Percentiles rank a stretch among this genome's conserved stretches.
Conservation (phyloP, 2,113 vertebrate species). For the Cyprichromis sp. region DNA sequence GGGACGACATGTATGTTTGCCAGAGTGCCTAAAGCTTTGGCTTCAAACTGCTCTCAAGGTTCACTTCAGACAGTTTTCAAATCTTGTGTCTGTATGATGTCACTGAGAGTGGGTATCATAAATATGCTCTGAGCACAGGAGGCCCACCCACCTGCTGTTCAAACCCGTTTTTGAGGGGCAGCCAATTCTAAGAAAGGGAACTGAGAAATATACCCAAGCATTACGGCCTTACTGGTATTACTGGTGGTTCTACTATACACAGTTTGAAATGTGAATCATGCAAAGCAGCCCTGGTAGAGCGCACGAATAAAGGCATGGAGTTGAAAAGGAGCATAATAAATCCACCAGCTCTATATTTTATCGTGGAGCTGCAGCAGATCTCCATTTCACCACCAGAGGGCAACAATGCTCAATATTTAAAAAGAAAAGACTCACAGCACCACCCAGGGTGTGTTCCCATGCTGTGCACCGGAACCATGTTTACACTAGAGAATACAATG, state of each 20-base stretch:
- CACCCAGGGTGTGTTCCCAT: not conserved
- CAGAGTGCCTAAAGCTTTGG: rapidly evolving
- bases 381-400: constrained; percentile 18
- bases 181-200: not conserved
- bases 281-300: not conserved
- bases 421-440: not conserved
- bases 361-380: rapidly evolving
- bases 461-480: not conserved
- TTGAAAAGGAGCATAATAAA: not conserved
- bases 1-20: too few relatives aligned
- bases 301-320: not conserved
- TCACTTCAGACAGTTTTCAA: not conserved
- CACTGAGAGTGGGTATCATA: not conserved
- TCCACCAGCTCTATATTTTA: not conserved
- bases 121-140: rapidly evolving
- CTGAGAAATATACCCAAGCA: rapidly evolving
- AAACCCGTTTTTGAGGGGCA: not conserved
- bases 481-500: not conserved
- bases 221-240: not conserved
- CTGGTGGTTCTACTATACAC: not conserved
- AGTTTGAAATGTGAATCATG: not conserved
- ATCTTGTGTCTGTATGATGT: rapidly evolving
- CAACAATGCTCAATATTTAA: not conserved
- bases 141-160: not conserved
- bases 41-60: not conserved